Conservation (phyloP, 1,140 invertebrate genomes). For the Pseudomyrmex concolor region DNA sequence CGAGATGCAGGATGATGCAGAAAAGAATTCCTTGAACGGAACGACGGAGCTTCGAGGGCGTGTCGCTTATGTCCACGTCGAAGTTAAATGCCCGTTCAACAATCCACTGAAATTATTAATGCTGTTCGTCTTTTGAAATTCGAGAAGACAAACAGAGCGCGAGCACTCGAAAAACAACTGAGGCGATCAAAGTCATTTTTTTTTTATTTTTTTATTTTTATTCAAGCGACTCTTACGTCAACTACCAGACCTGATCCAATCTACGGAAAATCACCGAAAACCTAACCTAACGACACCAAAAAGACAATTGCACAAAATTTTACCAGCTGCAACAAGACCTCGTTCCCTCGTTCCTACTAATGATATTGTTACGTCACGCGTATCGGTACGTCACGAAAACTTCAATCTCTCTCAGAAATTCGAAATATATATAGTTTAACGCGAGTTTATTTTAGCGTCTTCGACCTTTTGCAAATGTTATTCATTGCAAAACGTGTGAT, state of each 20-base stretch:
- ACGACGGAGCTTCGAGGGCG: conserved; percentile 59
- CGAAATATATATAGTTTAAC: neutral
- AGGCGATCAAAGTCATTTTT: neutral
- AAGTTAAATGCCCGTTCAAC: conserved; percentile 16
- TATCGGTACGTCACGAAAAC: neutral
- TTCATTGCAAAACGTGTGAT: neutral
- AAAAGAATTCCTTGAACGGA: neutral
- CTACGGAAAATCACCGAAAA: neutral
- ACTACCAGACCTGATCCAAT: neutral
- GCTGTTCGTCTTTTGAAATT: neutral
- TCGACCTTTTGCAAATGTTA: neutral
- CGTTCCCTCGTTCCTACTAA: too few relatives aligned
- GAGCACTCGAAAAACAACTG: neutral
- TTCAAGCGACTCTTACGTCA: too few relatives aligned
- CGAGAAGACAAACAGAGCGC: neutral
- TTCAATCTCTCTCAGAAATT: neutral
- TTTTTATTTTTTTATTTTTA: too few relatives aligned
- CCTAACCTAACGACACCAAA: neutral
- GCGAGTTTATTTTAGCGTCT: neutral
- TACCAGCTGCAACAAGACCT: neutral
- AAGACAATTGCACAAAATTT: neutral
- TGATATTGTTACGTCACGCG: neutral
- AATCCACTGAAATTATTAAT: neutral
- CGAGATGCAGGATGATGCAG: neutral
- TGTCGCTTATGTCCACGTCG: conserved; percentile 44